Evolutionary conservation across 2,888 invertebrate species (phyloP).

Genomic region (Orthosia incerta): DNA sequence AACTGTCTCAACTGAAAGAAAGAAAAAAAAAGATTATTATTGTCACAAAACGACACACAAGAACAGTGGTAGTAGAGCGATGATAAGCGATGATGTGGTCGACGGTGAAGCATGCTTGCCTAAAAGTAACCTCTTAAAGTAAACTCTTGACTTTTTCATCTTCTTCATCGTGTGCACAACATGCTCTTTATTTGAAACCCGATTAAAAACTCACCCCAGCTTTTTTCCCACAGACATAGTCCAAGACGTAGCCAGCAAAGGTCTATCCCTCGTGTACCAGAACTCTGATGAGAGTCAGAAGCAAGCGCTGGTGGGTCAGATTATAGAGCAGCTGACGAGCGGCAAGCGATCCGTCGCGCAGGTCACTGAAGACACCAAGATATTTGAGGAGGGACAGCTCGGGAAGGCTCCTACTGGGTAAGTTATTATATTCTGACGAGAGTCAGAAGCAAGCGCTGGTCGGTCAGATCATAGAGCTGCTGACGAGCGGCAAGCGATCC

Average conservation of each 20-base stretch:
- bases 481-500: conserved; percentile 94
- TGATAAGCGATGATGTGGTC: no score
- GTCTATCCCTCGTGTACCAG: conserved; percentile 96
- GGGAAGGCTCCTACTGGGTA: conserved; percentile 97
- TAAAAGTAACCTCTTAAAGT: no score
- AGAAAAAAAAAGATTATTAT: no score
- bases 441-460: conserved; percentile 94
- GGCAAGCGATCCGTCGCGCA: conserved; percentile 94
- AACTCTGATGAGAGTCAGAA: conserved; percentile 94
- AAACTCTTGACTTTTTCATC: no score
- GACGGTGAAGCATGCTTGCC: no score
- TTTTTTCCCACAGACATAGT: conserved; percentile 93
- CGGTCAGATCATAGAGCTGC: conserved; percentile 94
- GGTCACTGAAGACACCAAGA: conserved; percentile 95
- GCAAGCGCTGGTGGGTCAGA: conserved; percentile 93
- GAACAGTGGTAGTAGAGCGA: no score
- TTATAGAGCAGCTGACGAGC: conserved; percentile 96
- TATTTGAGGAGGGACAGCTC: conserved; percentile 97
- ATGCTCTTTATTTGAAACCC: no score
- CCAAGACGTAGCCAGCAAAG: conserved; percentile 98
- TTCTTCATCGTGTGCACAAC: no score
- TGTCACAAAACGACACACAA: no score
- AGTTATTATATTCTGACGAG: conserved; percentile 90
- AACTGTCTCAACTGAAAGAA: no score
- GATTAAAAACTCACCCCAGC: not conserved